Percentiles rank a stretch among this genome's conserved stretches.
phyloP scores from a whole-genome alignment of 1,140 invertebrate genomes.

The Melipona quadrifasciata region DNA sequence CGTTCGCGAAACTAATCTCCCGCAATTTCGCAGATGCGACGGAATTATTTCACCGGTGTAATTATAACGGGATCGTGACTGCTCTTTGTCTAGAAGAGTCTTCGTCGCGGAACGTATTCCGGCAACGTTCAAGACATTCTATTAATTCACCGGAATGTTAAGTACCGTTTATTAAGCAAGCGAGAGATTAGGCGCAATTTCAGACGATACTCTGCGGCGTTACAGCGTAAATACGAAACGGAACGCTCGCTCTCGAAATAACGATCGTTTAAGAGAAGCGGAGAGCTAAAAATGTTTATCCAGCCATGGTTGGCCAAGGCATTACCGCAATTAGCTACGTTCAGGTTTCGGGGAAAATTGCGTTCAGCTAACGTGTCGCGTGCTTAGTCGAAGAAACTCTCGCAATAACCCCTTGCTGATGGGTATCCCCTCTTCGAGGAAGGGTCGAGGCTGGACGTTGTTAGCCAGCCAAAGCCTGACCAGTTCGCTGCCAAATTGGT shows the following conservation, averaged over 20 bases:
- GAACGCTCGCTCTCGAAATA: slow-evolving; percentile 57
- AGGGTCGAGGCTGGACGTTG: slow-evolving; percentile 40
- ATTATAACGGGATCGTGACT: not conserved
- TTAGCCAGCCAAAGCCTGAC: not conserved
- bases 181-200: slow-evolving; percentile 2
- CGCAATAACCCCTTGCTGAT: slow-evolving; percentile 51
- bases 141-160: slow-evolving; percentile 30
- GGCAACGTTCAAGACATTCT: not conserved
- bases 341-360: slow-evolving; percentile 47
- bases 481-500: slow-evolving; percentile 46
- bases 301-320: slow-evolving; percentile 29
- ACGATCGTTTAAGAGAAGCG: slow-evolving; percentile 48
- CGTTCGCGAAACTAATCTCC: not conserved
- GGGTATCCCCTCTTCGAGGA: not conserved
- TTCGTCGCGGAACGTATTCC: not conserved
- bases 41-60: not conserved
- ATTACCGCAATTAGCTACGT: slow-evolving; percentile 64
- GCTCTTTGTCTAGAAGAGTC: not conserved
- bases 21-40: not conserved
- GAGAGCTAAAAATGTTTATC: slow-evolving; percentile 39
- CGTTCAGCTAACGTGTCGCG: slow-evolving; percentile 39
- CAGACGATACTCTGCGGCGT: not conserved
- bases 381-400: slow-evolving; percentile 47
- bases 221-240: not conserved
- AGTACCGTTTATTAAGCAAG: slow-evolving; percentile 22